Evolutionary conservation across 2,888 invertebrate genomes (phyloP).

Genomic region (Tenthredo amoena): DNA sequence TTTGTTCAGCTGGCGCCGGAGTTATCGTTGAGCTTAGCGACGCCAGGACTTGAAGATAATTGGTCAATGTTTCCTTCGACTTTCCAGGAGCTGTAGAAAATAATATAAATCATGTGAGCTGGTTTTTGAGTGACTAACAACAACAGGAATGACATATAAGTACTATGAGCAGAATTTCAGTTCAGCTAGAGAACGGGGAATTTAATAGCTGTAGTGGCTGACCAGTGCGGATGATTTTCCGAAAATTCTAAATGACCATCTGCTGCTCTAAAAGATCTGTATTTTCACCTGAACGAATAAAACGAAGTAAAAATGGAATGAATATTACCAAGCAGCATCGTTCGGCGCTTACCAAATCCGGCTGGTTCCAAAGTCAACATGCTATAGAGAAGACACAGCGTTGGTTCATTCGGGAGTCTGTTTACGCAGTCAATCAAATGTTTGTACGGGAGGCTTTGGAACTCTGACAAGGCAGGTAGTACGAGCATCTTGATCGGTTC

Average conservation of each 20-base stretch:
- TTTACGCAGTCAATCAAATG: conserved; percentile 79
- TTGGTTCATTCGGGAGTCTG: conserved; percentile 76
- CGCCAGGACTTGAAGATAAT: conserved; percentile 82
- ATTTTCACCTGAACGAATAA: too few species aligned
- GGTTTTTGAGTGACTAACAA: not conserved
- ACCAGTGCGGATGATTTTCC: too few species aligned
- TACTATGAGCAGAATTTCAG: too few species aligned
- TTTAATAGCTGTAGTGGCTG: too few species aligned
- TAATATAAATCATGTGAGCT: conserved; percentile 21
- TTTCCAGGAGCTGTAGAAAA: conserved; percentile 63
- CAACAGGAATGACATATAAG: not conserved
- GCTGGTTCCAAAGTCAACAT: conserved; percentile 84
- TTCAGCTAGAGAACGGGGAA: too few species aligned
- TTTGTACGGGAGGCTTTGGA: conserved; percentile 78
- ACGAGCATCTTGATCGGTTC: conserved; percentile 86
- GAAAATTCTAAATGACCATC: too few species aligned
- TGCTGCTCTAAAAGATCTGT: too few species aligned
- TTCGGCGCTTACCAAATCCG: conserved; percentile 81
- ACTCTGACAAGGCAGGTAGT: conserved; percentile 84
- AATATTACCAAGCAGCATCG: not conserved
- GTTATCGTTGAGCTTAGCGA: conserved; percentile 76
- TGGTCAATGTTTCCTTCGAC: conserved; percentile 73
- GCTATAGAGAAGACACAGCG: conserved; percentile 85
- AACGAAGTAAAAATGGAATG: too few species aligned
- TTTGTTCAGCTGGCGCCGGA: conserved; percentile 77